A percentile compares a stretch with the other conserved stretches of the same genome.
phyloP scores from a whole-genome alignment of 2,888 invertebrate genomes.

The Acanthosoma haemorrhoidale region DNA sequence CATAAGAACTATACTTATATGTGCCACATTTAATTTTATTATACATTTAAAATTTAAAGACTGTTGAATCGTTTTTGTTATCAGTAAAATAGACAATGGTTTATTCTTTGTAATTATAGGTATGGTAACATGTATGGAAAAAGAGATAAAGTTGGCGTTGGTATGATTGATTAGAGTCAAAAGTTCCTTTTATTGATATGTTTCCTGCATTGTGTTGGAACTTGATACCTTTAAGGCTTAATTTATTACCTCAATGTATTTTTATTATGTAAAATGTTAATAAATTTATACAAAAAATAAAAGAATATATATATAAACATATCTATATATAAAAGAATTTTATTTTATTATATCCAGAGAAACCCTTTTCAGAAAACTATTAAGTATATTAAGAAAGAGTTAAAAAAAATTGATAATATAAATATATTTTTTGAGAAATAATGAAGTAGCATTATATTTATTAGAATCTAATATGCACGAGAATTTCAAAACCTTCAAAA shows the following conservation, averaged over 20 bases:
- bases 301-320: background rate
- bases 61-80: background rate
- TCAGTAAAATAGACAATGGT: background rate
- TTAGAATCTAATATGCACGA: too few species aligned
- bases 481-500: too few species aligned
- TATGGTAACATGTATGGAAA: background rate
- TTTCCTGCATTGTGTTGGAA: constrained; percentile 23
- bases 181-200: constrained; percentile 20
- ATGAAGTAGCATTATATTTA: too few species aligned
- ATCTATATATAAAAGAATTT: background rate
- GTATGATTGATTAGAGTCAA: constrained; percentile 20
- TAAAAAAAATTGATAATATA: background rate
- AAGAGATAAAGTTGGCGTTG: background rate
- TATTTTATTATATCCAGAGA: background rate
- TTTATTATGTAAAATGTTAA: constrained; percentile 26
- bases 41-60: background rate
- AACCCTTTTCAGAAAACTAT: background rate
- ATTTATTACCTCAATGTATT: constrained; percentile 25
- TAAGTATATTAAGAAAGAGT: background rate
- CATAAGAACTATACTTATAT: background rate
- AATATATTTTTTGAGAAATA: background rate
- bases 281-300: background rate
- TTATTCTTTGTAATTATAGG: background rate
- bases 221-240: constrained; percentile 27
- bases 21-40: constrained; percentile 13